Base-by-base conservation (phyloP, 1,140 invertebrate genomes). In the Laodelphax striatellus region DNA sequence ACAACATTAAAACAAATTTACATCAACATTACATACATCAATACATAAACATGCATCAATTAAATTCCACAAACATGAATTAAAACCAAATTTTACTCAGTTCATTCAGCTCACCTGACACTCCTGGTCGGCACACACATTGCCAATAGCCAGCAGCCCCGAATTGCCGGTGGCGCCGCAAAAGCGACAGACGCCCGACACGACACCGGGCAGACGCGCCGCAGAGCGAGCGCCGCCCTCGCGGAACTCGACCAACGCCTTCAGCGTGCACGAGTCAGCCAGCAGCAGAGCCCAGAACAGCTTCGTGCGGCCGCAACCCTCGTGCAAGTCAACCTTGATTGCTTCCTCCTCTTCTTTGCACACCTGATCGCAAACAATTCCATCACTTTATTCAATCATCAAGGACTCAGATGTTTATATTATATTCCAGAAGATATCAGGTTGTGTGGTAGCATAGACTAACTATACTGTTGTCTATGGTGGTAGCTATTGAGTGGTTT, bases 301-400 rank as follows among this genome's bases (percentile, higher is more conserved):
- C 71, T 98, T 98, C 0, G 90, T 94, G 54, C 94, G 79, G 0
- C 94, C 94, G 71, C 94, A 97, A 0, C 94, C 93, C 74, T 98
- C 94, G 70, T 98, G 94, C 11, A 97, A 78, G 73, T 97, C 94
- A 0, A 97, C 92, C 55, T 93, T 81, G 50, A 93, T 90, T 0
- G 92, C 90, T 70, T 94, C 92, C 71, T 96, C 92, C 70, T 97
- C 93, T 69, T 97, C 92, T 74, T 96, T 96, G 71, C 94, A 97
- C 1, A 94, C 84, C 75, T 80, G 63, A 34, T 8, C 8, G 10
- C 10, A 11, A 38, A 38, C 34, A 28, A 28, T 4, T 28, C 2
- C 2, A 28, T n/a, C n/a, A n/a, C n/a, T n/a, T n/a, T n/a, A n/a
- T n/a, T n/a, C n/a, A n/a, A n/a, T n/a, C n/a, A n/a, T n/a, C n/a